Evolutionary conservation across 2,888 invertebrate genomes (phyloP).

Genomic region (Syritta pipiens): DNA sequence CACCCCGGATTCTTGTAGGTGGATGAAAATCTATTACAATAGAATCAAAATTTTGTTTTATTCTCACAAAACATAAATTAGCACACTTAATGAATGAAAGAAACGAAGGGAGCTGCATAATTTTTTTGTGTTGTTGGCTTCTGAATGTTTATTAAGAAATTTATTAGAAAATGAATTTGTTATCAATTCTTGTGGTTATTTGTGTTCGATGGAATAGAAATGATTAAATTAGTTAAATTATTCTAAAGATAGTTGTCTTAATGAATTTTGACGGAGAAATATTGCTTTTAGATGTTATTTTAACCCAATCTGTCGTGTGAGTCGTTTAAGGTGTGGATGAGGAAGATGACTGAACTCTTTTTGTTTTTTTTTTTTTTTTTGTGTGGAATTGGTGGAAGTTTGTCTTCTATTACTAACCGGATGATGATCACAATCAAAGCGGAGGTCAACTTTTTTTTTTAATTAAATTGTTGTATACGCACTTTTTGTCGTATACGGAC

Average conservation of each 20-base stretch:
- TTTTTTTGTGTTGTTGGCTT: constrained; percentile 42
- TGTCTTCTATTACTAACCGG: too few species aligned
- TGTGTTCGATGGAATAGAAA: constrained; percentile 43
- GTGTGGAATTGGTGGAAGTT: too few species aligned
- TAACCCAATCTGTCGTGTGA: too few species aligned
- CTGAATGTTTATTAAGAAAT: constrained; percentile 42
- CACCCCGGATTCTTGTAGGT: not conserved
- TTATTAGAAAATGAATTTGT: constrained; percentile 23
- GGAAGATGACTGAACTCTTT: too few species aligned
- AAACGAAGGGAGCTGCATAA: not conserved
- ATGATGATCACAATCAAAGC: too few species aligned
- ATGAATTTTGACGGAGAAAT: constrained; percentile 7
- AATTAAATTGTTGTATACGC: too few species aligned
- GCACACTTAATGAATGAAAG: constrained; percentile 1
- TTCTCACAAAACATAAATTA: constrained; percentile 1
- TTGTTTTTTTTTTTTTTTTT: too few species aligned
- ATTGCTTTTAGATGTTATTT: too few species aligned
- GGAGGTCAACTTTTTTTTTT: too few species aligned
- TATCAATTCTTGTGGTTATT: constrained; percentile 16
- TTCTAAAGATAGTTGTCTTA: not conserved
- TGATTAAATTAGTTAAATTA: constrained; percentile 41
- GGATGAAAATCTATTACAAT: not conserved
- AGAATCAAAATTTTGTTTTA: not conserved
- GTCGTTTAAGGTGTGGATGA: too few species aligned
- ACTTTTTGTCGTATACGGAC: too few species aligned